Evolutionary conservation across 2,888 invertebrate species (phyloP).

Genomic region (Lamellibrachia columna): DNA sequence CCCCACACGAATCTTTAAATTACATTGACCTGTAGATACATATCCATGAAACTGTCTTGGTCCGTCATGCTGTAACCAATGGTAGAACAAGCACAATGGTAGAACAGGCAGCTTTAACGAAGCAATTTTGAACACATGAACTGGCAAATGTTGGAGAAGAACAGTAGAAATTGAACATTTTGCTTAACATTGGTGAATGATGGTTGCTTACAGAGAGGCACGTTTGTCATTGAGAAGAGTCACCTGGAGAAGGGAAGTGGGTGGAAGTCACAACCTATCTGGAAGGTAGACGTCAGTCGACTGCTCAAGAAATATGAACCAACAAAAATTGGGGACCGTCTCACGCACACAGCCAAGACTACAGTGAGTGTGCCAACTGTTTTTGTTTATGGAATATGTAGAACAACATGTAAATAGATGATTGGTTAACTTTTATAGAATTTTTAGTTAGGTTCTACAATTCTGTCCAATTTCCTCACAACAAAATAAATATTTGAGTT

Average conservation of each 20-base stretch:
- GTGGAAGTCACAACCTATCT: conserved; percentile 77
- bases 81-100: no score
- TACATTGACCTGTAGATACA: not conserved
- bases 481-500: not conserved
- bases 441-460: no score
- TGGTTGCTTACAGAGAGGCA: conserved; percentile 77
- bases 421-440: no score
- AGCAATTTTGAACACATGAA: no score
- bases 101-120: no score
- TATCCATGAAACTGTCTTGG: no score
- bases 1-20: not conserved
- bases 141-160: not conserved
- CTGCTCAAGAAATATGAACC: conserved; percentile 77
- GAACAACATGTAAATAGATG: no score
- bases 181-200: not conserved
- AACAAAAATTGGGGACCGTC: conserved; percentile 59
- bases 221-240: conserved; percentile 85
- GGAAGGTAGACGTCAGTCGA: conserved; percentile 86
- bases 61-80: no score
- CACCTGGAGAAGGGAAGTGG: conserved; percentile 71
- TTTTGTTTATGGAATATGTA: no score
- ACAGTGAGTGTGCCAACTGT: not conserved
- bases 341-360: not conserved
- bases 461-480: not conserved
- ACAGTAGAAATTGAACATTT: no score